Conservation (phyloP, 1,140 invertebrate species). For the Drosophila willistoni region DNA sequence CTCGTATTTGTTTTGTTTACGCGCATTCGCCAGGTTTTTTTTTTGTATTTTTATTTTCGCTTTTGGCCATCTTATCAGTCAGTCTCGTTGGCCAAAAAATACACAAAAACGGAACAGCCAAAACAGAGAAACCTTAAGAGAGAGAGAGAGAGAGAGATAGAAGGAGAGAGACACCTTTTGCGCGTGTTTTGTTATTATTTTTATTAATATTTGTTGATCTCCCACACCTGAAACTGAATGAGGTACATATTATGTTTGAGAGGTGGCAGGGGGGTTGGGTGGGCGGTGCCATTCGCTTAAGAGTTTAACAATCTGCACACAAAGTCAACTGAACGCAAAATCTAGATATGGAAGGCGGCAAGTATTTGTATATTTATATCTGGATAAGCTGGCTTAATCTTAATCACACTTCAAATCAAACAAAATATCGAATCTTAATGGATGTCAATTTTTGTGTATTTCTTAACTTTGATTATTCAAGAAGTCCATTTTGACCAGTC, state of each 20-base stretch:
- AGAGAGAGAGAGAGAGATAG: constrained; percentile 10
- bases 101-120: constrained; percentile 1
- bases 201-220: constrained; percentile 7
- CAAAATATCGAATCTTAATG: no score
- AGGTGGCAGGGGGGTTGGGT: background rate
- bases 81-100: constrained; percentile 55
- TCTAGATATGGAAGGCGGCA: background rate
- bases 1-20: constrained; percentile 72
- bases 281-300: background rate
- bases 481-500: no score
- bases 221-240: background rate
- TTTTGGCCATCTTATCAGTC: constrained; percentile 61
- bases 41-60: no score
- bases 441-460: no score
- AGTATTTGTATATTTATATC: background rate
- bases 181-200: constrained; percentile 7
- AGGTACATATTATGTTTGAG: background rate
- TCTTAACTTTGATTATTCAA: no score
- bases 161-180: background rate
- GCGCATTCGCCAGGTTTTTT: constrained; percentile 39
- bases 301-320: background rate
- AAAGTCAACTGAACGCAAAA: background rate
- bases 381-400: background rate
- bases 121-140: constrained; percentile 9
- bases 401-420: background rate